Conservation (phyloP, 2,797 vertebrate genomes). For the Coregonus ussuriensis region DNA sequence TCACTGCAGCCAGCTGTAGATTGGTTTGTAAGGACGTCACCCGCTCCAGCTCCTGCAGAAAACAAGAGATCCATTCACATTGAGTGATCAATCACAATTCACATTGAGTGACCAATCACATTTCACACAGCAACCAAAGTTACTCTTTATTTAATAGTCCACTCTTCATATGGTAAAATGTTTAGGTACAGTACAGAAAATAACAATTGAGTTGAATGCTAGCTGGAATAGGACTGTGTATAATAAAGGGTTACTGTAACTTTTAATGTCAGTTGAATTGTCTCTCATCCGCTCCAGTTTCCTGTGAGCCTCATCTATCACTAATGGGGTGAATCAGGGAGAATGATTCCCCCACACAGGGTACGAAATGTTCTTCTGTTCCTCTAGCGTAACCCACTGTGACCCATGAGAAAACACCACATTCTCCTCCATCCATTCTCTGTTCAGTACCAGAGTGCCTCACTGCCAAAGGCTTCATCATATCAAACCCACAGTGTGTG, state of each 20-base stretch:
- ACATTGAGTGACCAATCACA: not conserved
- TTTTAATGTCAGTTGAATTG: not conserved
- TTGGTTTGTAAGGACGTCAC: conserved; percentile 92
- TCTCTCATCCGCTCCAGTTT: not conserved
- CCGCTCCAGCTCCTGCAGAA: conserved; percentile 89
- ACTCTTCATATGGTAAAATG: not conserved
- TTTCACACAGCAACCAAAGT: conserved; percentile 1
- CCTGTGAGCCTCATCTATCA: conserved; percentile 17
- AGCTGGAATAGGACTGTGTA: not conserved
- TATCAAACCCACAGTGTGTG: not conserved
- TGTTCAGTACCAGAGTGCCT: not conserved
- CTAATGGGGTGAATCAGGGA: conserved; percentile 21
- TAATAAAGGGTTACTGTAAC: not conserved
- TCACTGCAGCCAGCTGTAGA: conserved; percentile 93
- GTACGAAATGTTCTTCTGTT: not conserved
- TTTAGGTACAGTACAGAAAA: not conserved
- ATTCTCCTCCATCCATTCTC: conserved; percentile 1
- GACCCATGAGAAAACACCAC: conserved; percentile 21
- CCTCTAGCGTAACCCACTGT: conserved; percentile 16
- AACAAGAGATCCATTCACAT: conserved; percentile 14
- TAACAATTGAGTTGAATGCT: not conserved
- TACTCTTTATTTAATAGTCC: not conserved
- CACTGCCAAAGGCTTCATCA: not conserved
- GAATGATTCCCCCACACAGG: not conserved
- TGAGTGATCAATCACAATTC: conserved; percentile 1